Percentiles rank a stretch among this genome's conserved stretches.
These are phyloP conservation scores for Typhlichthys eigenmanni DNA, from an alignment of 2,797 vertebrate species.

Conservation along the genomic window DNA sequence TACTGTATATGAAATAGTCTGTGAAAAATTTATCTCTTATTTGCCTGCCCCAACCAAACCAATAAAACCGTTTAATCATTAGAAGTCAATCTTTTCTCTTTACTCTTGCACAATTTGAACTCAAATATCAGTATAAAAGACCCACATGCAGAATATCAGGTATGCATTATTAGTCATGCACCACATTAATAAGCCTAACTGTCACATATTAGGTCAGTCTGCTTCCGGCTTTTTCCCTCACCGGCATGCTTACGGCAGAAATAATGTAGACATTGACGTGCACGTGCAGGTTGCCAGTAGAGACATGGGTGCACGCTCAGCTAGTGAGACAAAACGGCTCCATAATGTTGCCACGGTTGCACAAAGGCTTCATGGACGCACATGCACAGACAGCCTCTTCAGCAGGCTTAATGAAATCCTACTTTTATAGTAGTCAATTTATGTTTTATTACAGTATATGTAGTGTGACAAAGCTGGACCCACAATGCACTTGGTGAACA, in stretches of 20 bases:
- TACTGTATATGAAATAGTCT: too few relatives aligned
- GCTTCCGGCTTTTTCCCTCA: neutral
- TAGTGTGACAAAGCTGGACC: too few relatives aligned
- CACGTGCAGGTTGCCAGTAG: constrained; percentile 12
- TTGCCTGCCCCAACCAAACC: neutral
- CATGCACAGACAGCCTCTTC: neutral
- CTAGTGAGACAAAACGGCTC: constrained; percentile 16
- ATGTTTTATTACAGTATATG: too few relatives aligned
- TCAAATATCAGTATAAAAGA: too few relatives aligned
- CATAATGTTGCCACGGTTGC: constrained; percentile 5
- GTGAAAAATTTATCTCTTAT: neutral
- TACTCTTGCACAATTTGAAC: too few relatives aligned
- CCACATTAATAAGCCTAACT: neutral
- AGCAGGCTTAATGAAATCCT: neutral
- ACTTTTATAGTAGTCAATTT: too few relatives aligned
- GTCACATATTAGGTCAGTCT: neutral
- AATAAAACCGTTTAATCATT: neutral
- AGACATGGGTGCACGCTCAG: constrained; percentile 21
- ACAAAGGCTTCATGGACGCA: constrained; percentile 1
- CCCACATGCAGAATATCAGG: neutral
- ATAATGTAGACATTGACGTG: constrained; percentile 3
- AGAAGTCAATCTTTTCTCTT: too few relatives aligned
- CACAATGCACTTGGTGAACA: too few relatives aligned
- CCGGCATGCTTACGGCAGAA: neutral
- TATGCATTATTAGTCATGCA: neutral